Conservation (phyloP, 35 echinoderm and acorn worm species). For the Heliocidaris tuberculata region DNA sequence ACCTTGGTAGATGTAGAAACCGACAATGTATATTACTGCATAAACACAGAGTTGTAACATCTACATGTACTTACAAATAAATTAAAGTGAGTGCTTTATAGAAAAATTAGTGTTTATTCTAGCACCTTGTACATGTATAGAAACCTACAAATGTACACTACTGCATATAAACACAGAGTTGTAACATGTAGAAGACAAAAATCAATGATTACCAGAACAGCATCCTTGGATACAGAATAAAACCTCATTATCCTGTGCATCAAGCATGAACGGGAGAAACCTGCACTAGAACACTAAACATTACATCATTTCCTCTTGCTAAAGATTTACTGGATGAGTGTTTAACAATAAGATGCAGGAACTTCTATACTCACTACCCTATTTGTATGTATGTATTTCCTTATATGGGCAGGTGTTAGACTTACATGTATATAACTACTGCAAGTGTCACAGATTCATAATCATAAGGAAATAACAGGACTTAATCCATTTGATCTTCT, state of each 20-base stretch:
- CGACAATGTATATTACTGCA: too few relatives aligned
- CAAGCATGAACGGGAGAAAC: not conserved
- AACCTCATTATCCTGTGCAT: not conserved
- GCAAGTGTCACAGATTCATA: not conserved
- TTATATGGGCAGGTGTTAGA: not conserved
- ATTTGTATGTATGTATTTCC: too few relatives aligned
- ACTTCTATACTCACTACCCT: not conserved
- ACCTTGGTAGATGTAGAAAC: too few relatives aligned
- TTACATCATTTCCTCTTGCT: not conserved
- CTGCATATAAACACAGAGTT: not conserved
- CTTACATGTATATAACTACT: too few relatives aligned
- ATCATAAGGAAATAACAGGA: not conserved
- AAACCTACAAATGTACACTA: not conserved
- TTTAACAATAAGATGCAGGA: not conserved
- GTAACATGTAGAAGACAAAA: not conserved
- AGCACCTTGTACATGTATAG: not conserved
- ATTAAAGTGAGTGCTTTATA: too few relatives aligned
- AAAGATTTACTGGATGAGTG: not conserved
- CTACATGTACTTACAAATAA: too few relatives aligned
- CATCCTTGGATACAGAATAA: not conserved
- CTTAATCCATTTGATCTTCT: not conserved
- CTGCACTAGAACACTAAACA: too few relatives aligned
- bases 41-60: too few relatives aligned
- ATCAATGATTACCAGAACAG: not conserved
- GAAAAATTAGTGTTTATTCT: too few relatives aligned